phyloP scores from a whole-genome alignment of 2,888 invertebrate genomes.

The Macaria liturata region DNA sequence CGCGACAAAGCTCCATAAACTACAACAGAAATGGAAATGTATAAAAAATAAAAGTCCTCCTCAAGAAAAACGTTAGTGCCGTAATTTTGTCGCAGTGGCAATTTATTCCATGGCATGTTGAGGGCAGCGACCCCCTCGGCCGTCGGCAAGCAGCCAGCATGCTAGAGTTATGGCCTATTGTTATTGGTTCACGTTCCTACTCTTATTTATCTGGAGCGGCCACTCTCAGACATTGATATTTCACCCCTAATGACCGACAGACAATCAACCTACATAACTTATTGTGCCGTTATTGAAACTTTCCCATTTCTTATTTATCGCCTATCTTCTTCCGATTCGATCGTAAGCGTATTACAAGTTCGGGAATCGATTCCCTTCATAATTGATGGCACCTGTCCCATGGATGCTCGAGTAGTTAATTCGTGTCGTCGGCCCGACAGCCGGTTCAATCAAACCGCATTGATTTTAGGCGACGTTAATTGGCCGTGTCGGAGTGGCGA shows the following conservation, averaged over 20 bases:
- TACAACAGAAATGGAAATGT: not conserved
- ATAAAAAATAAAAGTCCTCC: not conserved
- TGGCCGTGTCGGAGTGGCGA: constrained; percentile 43
- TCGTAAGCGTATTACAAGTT: not conserved
- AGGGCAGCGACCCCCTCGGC: constrained; percentile 2
- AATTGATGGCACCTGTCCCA: constrained; percentile 10
- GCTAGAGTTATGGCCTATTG: not conserved
- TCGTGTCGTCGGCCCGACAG: constrained; percentile 13
- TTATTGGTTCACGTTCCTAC: constrained; percentile 1
- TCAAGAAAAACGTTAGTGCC: constrained; percentile 4
- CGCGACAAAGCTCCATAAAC: too few species aligned
- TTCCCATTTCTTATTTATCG: constrained; percentile 13
- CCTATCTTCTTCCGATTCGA: constrained; percentile 15
- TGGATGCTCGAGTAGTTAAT: constrained; percentile 7
- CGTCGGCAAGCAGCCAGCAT: constrained; percentile 6
- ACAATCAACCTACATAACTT: not conserved
- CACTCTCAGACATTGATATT: not conserved
- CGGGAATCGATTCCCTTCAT: constrained; percentile 19
- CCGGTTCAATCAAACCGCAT: constrained; percentile 28
- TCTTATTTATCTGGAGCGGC: not conserved
- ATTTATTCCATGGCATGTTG: constrained; percentile 11
- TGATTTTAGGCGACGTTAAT: constrained; percentile 41
- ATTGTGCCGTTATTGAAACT: constrained; percentile 1
- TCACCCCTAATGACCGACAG: too few species aligned
- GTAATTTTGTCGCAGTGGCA: constrained; percentile 12